Evolutionary conservation across 2,113 vertebrate genomes (phyloP), one percentile per base, ranked within the genome.

Genomic region (Scomber colias): DNA sequence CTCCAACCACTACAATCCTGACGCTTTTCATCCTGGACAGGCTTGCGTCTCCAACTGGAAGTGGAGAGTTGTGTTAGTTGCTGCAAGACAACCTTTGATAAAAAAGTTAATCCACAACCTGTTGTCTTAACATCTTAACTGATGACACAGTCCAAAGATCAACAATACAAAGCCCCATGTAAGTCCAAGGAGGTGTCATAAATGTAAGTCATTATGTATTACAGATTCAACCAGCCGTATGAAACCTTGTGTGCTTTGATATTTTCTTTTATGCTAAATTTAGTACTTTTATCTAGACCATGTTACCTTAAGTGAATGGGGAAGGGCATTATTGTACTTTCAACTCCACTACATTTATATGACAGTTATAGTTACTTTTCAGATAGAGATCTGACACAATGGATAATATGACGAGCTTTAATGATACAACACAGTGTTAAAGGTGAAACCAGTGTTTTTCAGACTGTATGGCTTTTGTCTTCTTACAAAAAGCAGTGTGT

Each of bases 1-100:
- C 98, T 0, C 98, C 98, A 1, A 99, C 87, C 21, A 99, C 96
- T 0, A 90, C 96, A 0, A 97, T 83, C 74, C 82, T 78, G 51
- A 89, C 76, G 0, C 24, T 19, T 16, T 65, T 81, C 93, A 95
- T 95, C 19, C 5, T 71, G 63, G 16, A 16, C 56, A 8, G 17
- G 9, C 13, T 50, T 31, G 51, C 0, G 1, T 31, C 50, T 71
- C 65, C 27, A 10, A n/a, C 59, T 59, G 48, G 8, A 62, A 17
- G 65, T 0, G 9, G 5, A 78, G 7, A 44, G 15, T 1, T 6
- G 50, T 44, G 55, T 49, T 49, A 63, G 17, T 12, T 10, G n/a
- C 67, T 24, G 46, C 24, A 44, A 19, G 8, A 55, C 54, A 5
- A 27, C 68, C 50, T 77, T 55, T 35, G 3, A 11, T 24, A 21